These are phyloP conservation scores for Nannospalax galili DNA, from an alignment of 2,113 vertebrate species.

Conservation along the genomic window DNA sequence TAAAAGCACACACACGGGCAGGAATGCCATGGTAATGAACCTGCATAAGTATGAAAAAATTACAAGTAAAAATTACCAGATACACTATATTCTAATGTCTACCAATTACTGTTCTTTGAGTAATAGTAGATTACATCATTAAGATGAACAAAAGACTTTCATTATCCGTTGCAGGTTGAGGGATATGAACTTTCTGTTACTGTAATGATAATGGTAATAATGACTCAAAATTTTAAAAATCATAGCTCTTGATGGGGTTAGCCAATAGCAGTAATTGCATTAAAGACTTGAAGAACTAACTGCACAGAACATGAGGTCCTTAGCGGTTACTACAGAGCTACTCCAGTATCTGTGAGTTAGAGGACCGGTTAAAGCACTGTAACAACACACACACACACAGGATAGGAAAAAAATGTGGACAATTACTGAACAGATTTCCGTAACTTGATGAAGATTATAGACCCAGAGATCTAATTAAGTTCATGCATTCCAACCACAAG, in stretches of 20 bases:
- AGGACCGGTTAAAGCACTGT: background rate
- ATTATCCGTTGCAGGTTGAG: background rate
- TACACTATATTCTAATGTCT: background rate
- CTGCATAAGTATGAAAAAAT: background rate
- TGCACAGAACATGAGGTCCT: background rate
- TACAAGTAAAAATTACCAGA: background rate
- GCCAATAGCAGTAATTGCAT: background rate
- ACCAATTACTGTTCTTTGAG: background rate
- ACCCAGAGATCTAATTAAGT: background rate
- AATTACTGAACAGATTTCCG: background rate
- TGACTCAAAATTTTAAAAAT: background rate
- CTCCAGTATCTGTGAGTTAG: background rate
- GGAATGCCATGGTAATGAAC: background rate
- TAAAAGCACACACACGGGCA: accelerated
- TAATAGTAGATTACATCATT: background rate
- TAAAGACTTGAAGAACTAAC: background rate
- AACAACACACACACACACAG: too few species aligned
- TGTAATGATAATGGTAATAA: background rate
- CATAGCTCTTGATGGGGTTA: background rate
- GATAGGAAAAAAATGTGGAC: background rate
- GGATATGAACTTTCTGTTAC: background rate
- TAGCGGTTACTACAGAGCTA: background rate
- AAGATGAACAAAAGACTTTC: background rate
- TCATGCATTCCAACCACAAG: background rate
- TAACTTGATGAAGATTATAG: background rate